Evolutionary conservation across 2,797 vertebrate species (phyloP).

Genomic region (Pogonophryne albipinna): DNA sequence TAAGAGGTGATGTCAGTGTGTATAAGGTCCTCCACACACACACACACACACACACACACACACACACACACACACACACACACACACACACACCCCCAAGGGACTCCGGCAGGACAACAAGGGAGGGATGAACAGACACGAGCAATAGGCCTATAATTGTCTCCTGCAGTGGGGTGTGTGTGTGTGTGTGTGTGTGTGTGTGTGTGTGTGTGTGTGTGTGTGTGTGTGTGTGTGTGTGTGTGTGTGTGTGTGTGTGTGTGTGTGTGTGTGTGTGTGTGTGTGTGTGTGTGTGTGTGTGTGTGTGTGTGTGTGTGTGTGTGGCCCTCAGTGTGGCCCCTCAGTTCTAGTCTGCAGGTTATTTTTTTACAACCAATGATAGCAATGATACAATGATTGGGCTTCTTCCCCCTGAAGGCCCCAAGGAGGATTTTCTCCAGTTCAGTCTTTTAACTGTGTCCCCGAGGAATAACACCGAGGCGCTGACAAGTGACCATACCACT

Average conservation of each 20-base stretch:
- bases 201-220: too few relatives aligned
- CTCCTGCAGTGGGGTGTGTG: constrained; percentile 79
- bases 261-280: too few relatives aligned
- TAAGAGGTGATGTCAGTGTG: constrained; percentile 44
- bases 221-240: too few relatives aligned
- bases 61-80: constrained; percentile 25
- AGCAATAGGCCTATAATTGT: constrained; percentile 83
- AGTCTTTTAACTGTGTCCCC: constrained; percentile 71
- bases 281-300: too few relatives aligned
- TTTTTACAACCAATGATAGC: constrained; percentile 47
- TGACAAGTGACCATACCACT: constrained; percentile 77
- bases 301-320: constrained; percentile 7
- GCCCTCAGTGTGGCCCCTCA: constrained; percentile 75
- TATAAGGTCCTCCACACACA: constrained; percentile 32
- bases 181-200: neutral
- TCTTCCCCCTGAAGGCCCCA: constrained; percentile 46
- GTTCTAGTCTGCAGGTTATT: constrained; percentile 74
- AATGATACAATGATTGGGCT: constrained; percentile 65
- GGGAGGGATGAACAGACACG: constrained; percentile 69
- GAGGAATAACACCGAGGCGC: constrained; percentile 76
- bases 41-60: constrained; percentile 16
- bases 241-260: too few relatives aligned
- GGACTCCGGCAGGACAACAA: constrained; percentile 68
- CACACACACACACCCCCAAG: constrained; percentile 39
- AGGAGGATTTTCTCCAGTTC: constrained; percentile 80